Evolutionary conservation across 2,888 invertebrate species (phyloP), one percentile per base, ranked within the genome.

Genomic region (Napeogenes sylphis): DNA sequence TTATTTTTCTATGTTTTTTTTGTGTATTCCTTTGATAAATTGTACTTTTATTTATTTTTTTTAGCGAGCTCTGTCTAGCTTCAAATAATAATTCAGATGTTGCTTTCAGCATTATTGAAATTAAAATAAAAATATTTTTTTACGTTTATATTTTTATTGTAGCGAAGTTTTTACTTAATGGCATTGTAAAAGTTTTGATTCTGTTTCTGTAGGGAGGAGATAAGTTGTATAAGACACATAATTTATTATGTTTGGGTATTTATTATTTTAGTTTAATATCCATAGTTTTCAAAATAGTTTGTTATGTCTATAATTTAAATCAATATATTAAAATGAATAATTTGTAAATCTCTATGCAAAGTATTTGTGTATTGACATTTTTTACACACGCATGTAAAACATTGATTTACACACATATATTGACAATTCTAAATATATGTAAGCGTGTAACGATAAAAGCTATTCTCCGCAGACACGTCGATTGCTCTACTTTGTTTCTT

Each of bases 1-100:
- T 85, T 87, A 82, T 87, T 86, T 86, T 85, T 85, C 84, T 86
- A 82, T 82, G 78, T 78, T 78, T 75, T 73, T 71, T 70, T 71
- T 68, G 64, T 67, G 70, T 57, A 63, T 65, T 61, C 62, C 58
- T 69, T 70, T 70, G 63, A 67, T 68, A 65, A 63, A 63, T 65
- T 63, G 57, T 32, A 55, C 38, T 55, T 62, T 58, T 45, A 62
- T 62, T 58, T 62, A 38, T 55, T 58, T 58, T 55, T 21, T 53
- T 62, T 47, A 42, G 35, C 3, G 35, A 55, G 55, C 12, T 32
- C 45, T 38, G 59, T 55, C 35, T 59, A 54, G 56, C 45, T 58
- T 55, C 13, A 32, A 63, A 63, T 54, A 38, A 42, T 59, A 59
- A 57, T 61, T 63, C 46, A 64, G 58, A 61, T 45, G 58, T 58